phyloP scores from a whole-genome alignment of 1,140 invertebrate species.

The Hylyphantes graminicola region DNA sequence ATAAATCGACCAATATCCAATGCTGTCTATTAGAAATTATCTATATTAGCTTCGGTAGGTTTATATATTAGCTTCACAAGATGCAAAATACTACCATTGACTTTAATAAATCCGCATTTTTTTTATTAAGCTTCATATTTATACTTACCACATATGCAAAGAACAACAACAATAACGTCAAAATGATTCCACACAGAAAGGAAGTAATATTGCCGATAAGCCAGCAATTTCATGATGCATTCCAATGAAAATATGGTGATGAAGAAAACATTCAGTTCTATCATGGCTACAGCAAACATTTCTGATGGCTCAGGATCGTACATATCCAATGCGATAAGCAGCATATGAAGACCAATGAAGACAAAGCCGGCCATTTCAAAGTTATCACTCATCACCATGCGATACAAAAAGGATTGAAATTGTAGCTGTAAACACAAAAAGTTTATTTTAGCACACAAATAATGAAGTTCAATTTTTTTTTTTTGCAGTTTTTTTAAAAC shows the following conservation, averaged over 20 bases:
- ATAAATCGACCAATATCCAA: too few relatives aligned
- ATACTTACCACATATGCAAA: constrained; percentile 93
- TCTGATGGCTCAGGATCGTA: constrained; percentile 81
- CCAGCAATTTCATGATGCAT: constrained; percentile 96
- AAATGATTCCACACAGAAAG: constrained; percentile 99
- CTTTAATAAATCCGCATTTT: too few relatives aligned
- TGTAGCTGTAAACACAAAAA: constrained; percentile 81
- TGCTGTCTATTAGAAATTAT: too few relatives aligned
- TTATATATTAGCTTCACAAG: too few relatives aligned
- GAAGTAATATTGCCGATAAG: constrained; percentile 97
- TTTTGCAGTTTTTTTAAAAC: too few relatives aligned
- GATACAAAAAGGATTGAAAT: constrained; percentile 94
- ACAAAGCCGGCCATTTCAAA: constrained; percentile 99
- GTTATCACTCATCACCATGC: constrained; percentile 97
- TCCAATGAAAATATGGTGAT: constrained; percentile 97
- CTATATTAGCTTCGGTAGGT: too few relatives aligned
- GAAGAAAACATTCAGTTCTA: constrained; percentile 95
- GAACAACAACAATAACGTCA: constrained; percentile 98
- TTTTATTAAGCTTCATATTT: too few relatives aligned
- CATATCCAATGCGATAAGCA: constrained; percentile 97
- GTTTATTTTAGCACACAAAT: constrained; percentile 2
- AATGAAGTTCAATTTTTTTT: too few relatives aligned
- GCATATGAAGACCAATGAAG: constrained; percentile 98
- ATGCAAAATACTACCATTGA: too few relatives aligned
- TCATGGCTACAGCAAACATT: constrained; percentile 84